Evolutionary conservation across 1,140 invertebrate genomes (phyloP), one percentile per base, ranked within the genome.

Genomic region (Doryteuthis pealeii): DNA sequence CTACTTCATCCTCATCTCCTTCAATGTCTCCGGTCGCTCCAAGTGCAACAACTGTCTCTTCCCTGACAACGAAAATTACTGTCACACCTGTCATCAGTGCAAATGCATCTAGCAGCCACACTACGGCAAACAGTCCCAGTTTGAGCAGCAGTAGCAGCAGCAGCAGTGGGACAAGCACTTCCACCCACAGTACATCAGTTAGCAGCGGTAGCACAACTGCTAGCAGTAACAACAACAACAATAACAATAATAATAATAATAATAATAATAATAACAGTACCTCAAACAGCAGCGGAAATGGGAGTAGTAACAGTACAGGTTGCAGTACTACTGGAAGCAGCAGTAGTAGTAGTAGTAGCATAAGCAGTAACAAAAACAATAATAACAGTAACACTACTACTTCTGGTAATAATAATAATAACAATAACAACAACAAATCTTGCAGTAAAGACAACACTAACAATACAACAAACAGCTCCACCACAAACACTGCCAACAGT

Each of bases 241-340:
- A 72, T 74, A 77, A 74, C 31, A 70, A 54, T 18, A 74, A 66
- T 68, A 62, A 62, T 32, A 74, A 62, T 70, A 71, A 71, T n/a
- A 71, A 69, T 43, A 77, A 77, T 71, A 58, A 69, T 31, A 69
- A 71, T 31, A 77, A 74, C 68, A 70, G 76, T 4, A 70, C 72
- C 18, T n/a, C 22, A n/a, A 28, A 6, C 18, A 62, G 54, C 54
- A 62, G 54, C 54, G 35, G 35, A 40, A 62, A 62, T 62, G 26
- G 26, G 5, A 62, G 54, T 62, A 28, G 54, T 22, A 15, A 62
- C 26, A 62, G 54, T 62, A 62, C 54, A n/a, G 6, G 22, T 28
- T 15, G 22, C 26, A 62, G 18, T 22, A 62, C 54, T 12, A 62
- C 54, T 12, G 26, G 22, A 2, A 62, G 54, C 26, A 62, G 22